These are phyloP conservation scores for Epirrhoe alternata DNA, from an alignment of 2,888 invertebrate genomes.

Conservation along the genomic window DNA sequence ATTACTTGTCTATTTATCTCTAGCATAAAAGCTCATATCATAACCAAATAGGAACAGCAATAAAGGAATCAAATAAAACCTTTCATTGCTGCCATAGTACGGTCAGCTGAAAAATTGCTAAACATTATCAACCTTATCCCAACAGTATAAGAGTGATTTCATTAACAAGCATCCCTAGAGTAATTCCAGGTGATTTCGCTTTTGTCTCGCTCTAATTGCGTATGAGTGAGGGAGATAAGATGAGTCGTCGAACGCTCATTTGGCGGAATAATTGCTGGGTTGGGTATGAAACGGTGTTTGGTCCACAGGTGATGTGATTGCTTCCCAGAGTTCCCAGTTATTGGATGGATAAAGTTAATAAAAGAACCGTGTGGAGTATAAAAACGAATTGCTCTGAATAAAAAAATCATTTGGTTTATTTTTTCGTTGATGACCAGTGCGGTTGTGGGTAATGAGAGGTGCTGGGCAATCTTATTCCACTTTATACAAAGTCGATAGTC, in stretches of 20 bases:
- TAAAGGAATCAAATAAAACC: slow-evolving; percentile 47
- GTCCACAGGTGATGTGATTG: slow-evolving; percentile 11
- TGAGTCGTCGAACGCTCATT: slow-evolving; percentile 29
- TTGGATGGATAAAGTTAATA: slow-evolving; percentile 15
- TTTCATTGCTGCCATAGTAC: slow-evolving; percentile 37
- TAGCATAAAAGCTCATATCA: slow-evolving; percentile 43
- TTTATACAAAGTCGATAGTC: no score
- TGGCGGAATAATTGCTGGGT: slow-evolving; percentile 22
- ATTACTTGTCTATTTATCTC: slow-evolving; percentile 34
- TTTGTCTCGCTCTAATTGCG: slow-evolving; percentile 36
- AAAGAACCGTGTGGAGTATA: slow-evolving; percentile 12
- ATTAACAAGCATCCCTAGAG: slow-evolving; percentile 15
- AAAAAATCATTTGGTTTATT: slow-evolving; percentile 1
- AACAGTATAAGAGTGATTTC: slow-evolving; percentile 23
- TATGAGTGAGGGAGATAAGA: slow-evolving; percentile 33
- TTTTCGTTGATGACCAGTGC: not conserved
- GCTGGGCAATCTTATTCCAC: no score
- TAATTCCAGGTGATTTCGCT: slow-evolving; percentile 35
- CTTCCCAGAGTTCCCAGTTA: slow-evolving; percentile 15
- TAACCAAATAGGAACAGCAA: slow-evolving; percentile 41
- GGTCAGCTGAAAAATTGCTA: slow-evolving; percentile 30
- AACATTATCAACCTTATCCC: slow-evolving; percentile 22
- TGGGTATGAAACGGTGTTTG: slow-evolving; percentile 13
- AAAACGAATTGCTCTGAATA: slow-evolving; percentile 6
- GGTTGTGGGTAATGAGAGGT: not conserved